Evolutionary conservation across 2,888 invertebrate genomes (phyloP).

Genomic region (Ophion ellenae): DNA sequence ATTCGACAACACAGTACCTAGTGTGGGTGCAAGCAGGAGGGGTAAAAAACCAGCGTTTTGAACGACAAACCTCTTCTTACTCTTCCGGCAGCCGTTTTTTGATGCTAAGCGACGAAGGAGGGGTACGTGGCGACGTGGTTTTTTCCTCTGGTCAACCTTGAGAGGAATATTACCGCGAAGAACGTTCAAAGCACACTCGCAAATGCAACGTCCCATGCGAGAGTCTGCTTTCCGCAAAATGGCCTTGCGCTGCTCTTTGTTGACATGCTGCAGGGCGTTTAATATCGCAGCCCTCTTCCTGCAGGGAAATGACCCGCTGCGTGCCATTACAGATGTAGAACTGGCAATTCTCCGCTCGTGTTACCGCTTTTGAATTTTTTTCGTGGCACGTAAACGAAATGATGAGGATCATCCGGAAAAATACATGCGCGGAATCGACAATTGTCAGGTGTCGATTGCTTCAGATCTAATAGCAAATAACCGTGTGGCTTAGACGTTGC

Average conservation of each 20-base stretch:
- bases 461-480: constrained; percentile 59
- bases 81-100: neutral
- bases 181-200: constrained; percentile 15
- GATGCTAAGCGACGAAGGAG: neutral
- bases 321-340: no score
- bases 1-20: no score
- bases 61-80: neutral
- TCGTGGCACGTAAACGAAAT: no score
- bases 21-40: no score
- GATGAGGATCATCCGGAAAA: no score
- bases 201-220: neutral
- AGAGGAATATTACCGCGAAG: constrained; percentile 4
- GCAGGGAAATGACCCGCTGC: no score
- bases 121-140: neutral
- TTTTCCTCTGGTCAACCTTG: neutral
- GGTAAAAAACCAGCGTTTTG: neutral
- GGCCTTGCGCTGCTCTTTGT: neutral
- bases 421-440: no score
- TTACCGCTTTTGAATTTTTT: no score
- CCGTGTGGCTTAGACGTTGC: constrained; percentile 54
- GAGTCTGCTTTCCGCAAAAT: neutral
- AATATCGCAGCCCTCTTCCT: constrained; percentile 8
- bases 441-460: no score
- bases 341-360: no score
- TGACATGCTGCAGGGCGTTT: neutral